These are phyloP conservation scores for Brachyhypopomus gauderio DNA, from an alignment of 2,113 vertebrate species.

Conservation along the genomic window DNA sequence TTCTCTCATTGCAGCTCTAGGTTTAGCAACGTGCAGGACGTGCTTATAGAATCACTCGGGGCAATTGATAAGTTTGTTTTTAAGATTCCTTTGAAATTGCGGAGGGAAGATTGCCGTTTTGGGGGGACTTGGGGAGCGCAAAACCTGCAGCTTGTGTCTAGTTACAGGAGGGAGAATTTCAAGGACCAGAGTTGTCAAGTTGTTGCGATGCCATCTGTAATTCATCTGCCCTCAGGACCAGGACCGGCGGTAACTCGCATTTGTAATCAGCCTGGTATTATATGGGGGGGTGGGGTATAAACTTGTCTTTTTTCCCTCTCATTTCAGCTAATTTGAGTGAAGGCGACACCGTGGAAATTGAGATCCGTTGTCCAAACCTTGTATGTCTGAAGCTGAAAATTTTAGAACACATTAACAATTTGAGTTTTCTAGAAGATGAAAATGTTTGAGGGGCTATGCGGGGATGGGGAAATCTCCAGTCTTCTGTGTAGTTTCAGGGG, in stretches of 20 bases:
- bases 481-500: constrained; percentile 57
- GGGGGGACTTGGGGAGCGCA: constrained; percentile 16
- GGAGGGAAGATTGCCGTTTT: not conserved
- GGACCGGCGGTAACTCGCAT: constrained; percentile 38
- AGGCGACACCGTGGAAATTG: not conserved
- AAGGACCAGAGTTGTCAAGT: not conserved
- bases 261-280: not conserved
- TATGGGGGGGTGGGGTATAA: constrained; percentile 38
- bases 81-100: not conserved
- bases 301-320: constrained; percentile 36
- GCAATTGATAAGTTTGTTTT: constrained; percentile 40
- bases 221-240: not conserved
- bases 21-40: not conserved
- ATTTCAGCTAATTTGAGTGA: constrained; percentile 42
- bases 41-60: constrained; percentile 11
- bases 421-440: not conserved
- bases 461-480: constrained; percentile 44
- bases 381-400: not conserved
- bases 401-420: not conserved
- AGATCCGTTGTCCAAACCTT: constrained; percentile 15
- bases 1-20: constrained; percentile 46
- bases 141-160: constrained; percentile 38
- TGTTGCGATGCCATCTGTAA: constrained; percentile 13
- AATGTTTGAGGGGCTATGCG: constrained; percentile 39
- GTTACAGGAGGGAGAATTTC: constrained; percentile 44